Base-by-base conservation (phyloP, 2,888 invertebrate species). In the Eristalis intricaria region DNA sequence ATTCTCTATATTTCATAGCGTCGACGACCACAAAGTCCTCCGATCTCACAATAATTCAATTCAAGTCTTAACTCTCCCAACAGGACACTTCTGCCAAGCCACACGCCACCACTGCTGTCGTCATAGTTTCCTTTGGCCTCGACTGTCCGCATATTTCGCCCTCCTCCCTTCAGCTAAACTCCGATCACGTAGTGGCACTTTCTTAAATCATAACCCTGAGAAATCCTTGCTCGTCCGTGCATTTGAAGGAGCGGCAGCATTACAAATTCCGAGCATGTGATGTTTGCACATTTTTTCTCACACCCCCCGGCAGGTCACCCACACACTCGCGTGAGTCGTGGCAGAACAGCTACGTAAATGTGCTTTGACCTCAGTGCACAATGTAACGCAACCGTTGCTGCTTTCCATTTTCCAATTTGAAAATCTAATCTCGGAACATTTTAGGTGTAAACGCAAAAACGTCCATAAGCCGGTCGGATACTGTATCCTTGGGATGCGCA, bases 131-230 rank as follows among this genome's bases (percentile, higher is more conserved):
- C 23, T 2, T 23, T 65, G 32, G 5, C n/a, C 40, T 10, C 50
- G n/a, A n/a, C 40, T 29, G 10, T 2, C 19, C 7, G 8, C 60
- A 19, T 19, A 38, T 7, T 7, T 50, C 50, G 38, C 35, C 40
- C n/a, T 58, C 8, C 32, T 43, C 15, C 32, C 32, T 32, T 32
- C 13, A 60, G 68, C n/a, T 22, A n/a, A 38, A 61, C n/a, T 10
- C 58, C 64, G 50, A 70, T 75, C 84, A 80, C 80, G 84, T 80
- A 35, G 50, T 23, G 23, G 65, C 66, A 65, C 65, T 84, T 80
- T 71, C 65, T 75, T 79, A 75, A 80, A 80, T 79, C 79, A 66
- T 56, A 84, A 84, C 84, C 74, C 75, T 84, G 80, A 61, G 70
- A 80, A 75, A 84, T 79, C 70, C 84, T 79, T 79, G 74, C 23